Evolutionary conservation across 1,140 invertebrate genomes (phyloP).

Genomic region (Aleiodes sp.): DNA sequence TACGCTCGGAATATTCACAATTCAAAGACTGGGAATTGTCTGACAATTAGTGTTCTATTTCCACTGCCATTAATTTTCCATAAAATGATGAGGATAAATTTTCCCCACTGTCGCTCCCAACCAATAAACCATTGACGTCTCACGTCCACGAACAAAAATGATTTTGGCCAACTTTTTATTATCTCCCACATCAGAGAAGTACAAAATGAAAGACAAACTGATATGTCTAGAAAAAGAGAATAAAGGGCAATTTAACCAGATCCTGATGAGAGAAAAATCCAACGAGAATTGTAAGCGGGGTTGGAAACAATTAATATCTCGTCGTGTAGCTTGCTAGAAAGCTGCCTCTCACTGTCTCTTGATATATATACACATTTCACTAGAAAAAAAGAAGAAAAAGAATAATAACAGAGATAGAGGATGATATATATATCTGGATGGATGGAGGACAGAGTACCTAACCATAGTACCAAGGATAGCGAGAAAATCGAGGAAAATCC

Average conservation of each 20-base stretch:
- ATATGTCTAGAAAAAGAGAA: background rate
- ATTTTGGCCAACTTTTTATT: too few species aligned
- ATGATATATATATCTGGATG: background rate
- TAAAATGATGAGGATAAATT: too few species aligned
- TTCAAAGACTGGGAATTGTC: too few species aligned
- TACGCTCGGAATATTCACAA: too few species aligned
- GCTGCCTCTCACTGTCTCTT: constrained; percentile 20
- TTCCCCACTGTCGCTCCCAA: too few species aligned
- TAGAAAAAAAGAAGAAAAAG: background rate
- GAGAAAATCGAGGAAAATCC: constrained; percentile 20
- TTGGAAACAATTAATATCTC: constrained; percentile 48
- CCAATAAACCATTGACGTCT: too few species aligned
- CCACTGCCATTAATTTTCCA: too few species aligned
- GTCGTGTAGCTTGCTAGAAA: constrained; percentile 34
- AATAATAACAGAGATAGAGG: background rate
- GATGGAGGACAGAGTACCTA: background rate
- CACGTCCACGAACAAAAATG: too few species aligned
- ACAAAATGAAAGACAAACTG: too few species aligned
- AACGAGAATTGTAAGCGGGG: constrained; percentile 13
- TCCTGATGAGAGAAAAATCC: constrained; percentile 18
- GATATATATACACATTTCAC: constrained; percentile 26
- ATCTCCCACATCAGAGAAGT: too few species aligned
- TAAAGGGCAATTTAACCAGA: background rate
- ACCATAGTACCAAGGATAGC: background rate
- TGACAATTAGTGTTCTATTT: too few species aligned